phyloP scores from a whole-genome alignment of 2,113 vertebrate species.

The Syrrhaptes paradoxus region DNA sequence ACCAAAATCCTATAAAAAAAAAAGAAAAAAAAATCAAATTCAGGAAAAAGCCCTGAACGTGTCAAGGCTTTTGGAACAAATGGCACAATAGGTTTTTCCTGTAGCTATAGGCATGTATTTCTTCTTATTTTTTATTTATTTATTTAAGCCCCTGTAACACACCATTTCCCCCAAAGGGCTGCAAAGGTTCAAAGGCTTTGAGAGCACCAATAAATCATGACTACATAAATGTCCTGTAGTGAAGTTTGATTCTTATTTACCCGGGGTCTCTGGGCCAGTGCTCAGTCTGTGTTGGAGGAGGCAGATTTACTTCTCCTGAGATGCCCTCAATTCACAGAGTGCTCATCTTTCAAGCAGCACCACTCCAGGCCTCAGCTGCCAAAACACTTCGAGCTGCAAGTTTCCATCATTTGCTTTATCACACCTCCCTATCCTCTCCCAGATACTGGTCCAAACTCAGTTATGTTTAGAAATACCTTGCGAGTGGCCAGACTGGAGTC shows the following conservation, averaged over 20 bases:
- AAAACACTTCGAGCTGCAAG: slow-evolving; percentile 66
- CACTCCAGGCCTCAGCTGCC: slow-evolving; percentile 47
- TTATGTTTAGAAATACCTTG: slow-evolving; percentile 55
- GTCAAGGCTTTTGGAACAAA: slow-evolving; percentile 56
- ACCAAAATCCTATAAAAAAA: slow-evolving; percentile 62
- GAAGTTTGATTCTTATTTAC: slow-evolving; percentile 77
- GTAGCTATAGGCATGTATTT: slow-evolving; percentile 47
- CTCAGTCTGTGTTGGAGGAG: slow-evolving; percentile 64
- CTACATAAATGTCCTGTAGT: slow-evolving; percentile 71
- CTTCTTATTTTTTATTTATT: slow-evolving; percentile 71
- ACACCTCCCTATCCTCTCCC: slow-evolving; percentile 48
- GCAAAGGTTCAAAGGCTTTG: slow-evolving; percentile 70
- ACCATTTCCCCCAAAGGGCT: slow-evolving; percentile 58
- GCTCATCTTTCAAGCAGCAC: slow-evolving; percentile 70
- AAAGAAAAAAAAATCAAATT: slow-evolving; percentile 70
- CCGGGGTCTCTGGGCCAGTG: slow-evolving; percentile 70
- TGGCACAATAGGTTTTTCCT: slow-evolving; percentile 43
- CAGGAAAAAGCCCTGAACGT: slow-evolving; percentile 61
- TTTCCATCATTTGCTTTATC: slow-evolving; percentile 69
- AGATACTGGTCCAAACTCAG: slow-evolving; percentile 35
- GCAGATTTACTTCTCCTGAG: slow-evolving; percentile 74
- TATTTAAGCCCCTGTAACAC: slow-evolving; percentile 66
- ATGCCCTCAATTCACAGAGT: slow-evolving; percentile 72
- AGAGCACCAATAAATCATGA: slow-evolving; percentile 68
- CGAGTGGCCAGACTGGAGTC: slow-evolving; percentile 43